Evolutionary conservation across 2,797 vertebrate species (phyloP).

Genomic region (Sebastes cheni): DNA sequence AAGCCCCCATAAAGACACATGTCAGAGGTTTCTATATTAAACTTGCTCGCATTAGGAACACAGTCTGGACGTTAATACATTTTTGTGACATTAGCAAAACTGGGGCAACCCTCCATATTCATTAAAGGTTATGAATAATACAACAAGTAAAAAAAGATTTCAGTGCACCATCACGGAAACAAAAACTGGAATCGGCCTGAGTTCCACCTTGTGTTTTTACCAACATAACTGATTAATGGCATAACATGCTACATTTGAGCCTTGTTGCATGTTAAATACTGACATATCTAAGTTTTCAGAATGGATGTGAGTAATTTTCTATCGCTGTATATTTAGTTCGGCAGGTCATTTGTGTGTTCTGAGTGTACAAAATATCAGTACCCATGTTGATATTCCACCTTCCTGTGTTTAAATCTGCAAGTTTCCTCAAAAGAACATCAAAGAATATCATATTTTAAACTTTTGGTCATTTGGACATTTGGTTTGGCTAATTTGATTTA

Average conservation of each 20-base stretch:
- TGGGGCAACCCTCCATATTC: conserved; percentile 51
- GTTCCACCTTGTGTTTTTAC: background rate
- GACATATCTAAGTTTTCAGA: conserved; percentile 9
- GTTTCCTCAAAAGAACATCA: background rate
- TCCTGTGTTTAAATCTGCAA: background rate
- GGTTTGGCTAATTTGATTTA: background rate
- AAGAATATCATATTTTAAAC: background rate
- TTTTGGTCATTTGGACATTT: background rate
- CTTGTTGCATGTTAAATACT: conserved; percentile 42
- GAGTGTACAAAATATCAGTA: conserved; percentile 47
- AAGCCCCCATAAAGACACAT: conserved; percentile 80
- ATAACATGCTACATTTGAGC: conserved; percentile 7
- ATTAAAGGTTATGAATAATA: conserved; percentile 26
- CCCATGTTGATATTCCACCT: background rate
- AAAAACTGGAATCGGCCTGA: conserved; percentile 17
- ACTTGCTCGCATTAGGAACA: conserved; percentile 28
- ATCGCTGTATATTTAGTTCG: background rate
- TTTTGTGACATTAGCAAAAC: conserved; percentile 10
- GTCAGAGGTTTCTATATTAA: conserved; percentile 81
- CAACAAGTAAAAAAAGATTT: background rate
- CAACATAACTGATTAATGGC: background rate
- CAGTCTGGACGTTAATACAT: background rate
- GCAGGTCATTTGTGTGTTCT: conserved; percentile 28
- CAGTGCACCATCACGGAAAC: background rate
- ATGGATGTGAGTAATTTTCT: conserved; percentile 45